These are phyloP conservation scores for Cotesia typhae DNA, from an alignment of 1,140 invertebrate genomes.

Conservation along the genomic window DNA sequence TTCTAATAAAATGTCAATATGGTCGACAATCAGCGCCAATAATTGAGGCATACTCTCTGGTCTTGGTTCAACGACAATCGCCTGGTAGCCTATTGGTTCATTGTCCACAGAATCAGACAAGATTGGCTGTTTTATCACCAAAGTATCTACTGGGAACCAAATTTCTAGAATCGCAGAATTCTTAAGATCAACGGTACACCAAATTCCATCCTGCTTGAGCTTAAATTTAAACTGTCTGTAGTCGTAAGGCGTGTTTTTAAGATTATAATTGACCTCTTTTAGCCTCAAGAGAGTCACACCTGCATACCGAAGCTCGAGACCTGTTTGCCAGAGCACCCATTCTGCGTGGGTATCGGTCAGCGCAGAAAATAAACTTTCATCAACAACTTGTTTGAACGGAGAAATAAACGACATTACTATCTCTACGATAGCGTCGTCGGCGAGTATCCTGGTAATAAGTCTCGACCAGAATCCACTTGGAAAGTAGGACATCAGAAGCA, in stretches of 20 bases:
- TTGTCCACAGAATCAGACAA: constrained; percentile 62
- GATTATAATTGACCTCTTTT: constrained; percentile 79
- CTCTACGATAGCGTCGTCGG: constrained; percentile 86
- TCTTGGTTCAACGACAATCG: constrained; percentile 77
- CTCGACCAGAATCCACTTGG: constrained; percentile 98
- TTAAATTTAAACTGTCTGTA: constrained; percentile 71
- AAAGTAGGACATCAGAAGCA: constrained; percentile 94
- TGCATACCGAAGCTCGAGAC: constrained; percentile 86
- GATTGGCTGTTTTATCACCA: constrained; percentile 75
- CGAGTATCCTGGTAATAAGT: constrained; percentile 89
- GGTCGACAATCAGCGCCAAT: constrained; percentile 91
- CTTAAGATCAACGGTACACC: constrained; percentile 84
- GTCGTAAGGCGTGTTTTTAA: constrained; percentile 67
- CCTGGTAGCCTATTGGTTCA: constrained; percentile 72
- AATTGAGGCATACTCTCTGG: constrained; percentile 84
- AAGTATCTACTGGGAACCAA: constrained; percentile 80
- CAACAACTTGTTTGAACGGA: constrained; percentile 64
- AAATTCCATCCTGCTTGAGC: constrained; percentile 81
- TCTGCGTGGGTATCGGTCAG: constrained; percentile 79
- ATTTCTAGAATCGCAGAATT: constrained; percentile 89
- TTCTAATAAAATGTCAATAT: constrained; percentile 95
- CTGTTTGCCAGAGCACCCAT: constrained; percentile 97
- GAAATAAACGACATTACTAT: constrained; percentile 72
- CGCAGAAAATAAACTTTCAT: constrained; percentile 72
- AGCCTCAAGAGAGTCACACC: constrained; percentile 83